Evolutionary conservation across 2,797 vertebrate genomes (phyloP), one percentile per base, ranked within the genome.

Genomic region (Alfaro cultratus): DNA sequence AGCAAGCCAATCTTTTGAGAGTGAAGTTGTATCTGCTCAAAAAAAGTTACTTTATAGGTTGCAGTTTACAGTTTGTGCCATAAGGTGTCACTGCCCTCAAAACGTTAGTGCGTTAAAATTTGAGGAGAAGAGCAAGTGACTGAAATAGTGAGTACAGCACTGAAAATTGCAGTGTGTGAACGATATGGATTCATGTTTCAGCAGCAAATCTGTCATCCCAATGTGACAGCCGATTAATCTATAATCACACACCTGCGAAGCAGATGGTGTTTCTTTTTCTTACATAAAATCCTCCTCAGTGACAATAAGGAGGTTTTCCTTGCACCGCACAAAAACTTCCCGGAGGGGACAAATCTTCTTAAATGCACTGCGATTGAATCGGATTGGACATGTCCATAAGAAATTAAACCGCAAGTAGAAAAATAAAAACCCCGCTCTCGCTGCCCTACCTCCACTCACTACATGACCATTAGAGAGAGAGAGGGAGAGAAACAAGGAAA

Each of bases 401-500:
- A 92, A 90, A 82, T 94, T 89, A 90, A 88, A 83, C 90, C 87
- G 87, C 89, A 87, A 93, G 90, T 91, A 91, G 91, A 90, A 93
- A 89, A 89, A 71, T n/a, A 29, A 79, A 91, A 93, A 89, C 87
- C 82, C 81, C 88, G 47, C 88, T 84, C 85, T 88, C 70, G 74
- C 83, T 84, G 86, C 85, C 91, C 83, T 72, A 75, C 85, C 86
- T 91, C 86, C 88, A 86, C 83, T 86, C 91, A 86, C 87, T 90
- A 86, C 85, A 87, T 75, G 84, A 79, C 88, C 91, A 93, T 93
- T 94, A 86, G 89, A 86, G 82, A 91, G 18, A 49, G 18, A 84
- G 80, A 43, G 88, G 87, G 85, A 83, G 91, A 86, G 82, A 91
- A 95, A 94, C 91, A 95, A 96, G 96, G 95, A 96, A 96, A 96